A percentile compares a stretch with the other conserved stretches of the same genome.
Conservation (phyloP, 2,113 vertebrate genomes). For the Desmodus rotundus region DNA sequence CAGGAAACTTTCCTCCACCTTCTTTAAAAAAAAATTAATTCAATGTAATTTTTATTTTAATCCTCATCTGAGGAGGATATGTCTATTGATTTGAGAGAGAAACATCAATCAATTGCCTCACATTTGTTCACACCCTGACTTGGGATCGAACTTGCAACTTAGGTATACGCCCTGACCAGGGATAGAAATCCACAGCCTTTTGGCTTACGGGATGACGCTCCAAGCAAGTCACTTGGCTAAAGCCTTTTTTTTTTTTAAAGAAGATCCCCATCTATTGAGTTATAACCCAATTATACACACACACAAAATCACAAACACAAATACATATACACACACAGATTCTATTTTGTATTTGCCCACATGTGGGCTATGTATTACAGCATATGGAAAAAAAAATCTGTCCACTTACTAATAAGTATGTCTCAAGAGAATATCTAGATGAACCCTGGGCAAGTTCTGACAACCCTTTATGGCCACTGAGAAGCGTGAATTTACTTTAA, state of each 20-base stretch:
- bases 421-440: constrained; percentile 41
- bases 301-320: not conserved
- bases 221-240: too few species aligned
- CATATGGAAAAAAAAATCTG: constrained; percentile 31
- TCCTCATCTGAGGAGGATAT: too few species aligned
- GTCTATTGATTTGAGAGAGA: too few species aligned
- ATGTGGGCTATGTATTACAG: not conserved
- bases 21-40: not conserved
- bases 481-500: constrained; percentile 65
- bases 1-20: not conserved
- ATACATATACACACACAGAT: not conserved
- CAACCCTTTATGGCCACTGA: constrained; percentile 57
- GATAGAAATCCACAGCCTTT: too few species aligned
- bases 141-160: too few species aligned
- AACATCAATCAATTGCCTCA: too few species aligned
- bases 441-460: constrained; percentile 46
- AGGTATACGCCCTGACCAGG: too few species aligned
- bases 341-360: not conserved
- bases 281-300: not conserved
- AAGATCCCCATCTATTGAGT: not conserved
- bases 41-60: too few species aligned
- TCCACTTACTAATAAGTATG: constrained; percentile 11
- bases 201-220: too few species aligned
- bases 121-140: too few species aligned
- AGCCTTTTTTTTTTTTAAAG: not conserved